Percentiles rank a stretch among this genome's conserved stretches.
phyloP scores from a whole-genome alignment of 2,797 vertebrate species.

The Mallotus villosus region DNA sequence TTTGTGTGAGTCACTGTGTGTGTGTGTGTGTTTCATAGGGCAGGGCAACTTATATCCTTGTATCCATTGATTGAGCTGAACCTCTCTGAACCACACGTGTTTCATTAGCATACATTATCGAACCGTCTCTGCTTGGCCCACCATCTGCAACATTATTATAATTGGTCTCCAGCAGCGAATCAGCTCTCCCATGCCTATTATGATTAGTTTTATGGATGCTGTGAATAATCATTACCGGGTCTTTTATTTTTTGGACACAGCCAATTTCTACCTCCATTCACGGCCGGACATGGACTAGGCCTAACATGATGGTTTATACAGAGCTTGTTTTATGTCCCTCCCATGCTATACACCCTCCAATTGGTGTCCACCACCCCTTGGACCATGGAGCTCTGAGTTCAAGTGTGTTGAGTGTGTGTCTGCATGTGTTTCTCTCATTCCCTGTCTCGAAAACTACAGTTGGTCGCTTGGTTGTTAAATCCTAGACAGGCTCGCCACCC shows the following conservation, averaged over 20 bases:
- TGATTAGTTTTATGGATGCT: constrained; percentile 46
- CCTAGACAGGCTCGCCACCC: background rate
- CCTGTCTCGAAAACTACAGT: background rate
- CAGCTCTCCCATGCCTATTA: constrained; percentile 16
- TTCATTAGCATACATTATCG: constrained; percentile 25
- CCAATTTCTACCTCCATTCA: constrained; percentile 14
- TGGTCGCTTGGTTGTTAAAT: background rate
- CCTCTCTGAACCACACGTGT: constrained; percentile 20
- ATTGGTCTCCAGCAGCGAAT: constrained; percentile 15
- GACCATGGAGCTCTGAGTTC: background rate
- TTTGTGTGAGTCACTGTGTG: constrained; percentile 2
- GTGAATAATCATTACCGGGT: constrained; percentile 29
- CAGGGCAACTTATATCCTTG: constrained; percentile 6
- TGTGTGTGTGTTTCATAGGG: background rate
- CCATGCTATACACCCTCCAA: constrained; percentile 4
- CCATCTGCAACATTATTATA: background rate
- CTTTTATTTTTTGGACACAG: background rate
- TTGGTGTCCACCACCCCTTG: constrained; percentile 16
- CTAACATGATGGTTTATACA: constrained; percentile 11
- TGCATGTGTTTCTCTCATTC: background rate
- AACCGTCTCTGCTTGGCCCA: constrained; percentile 13
- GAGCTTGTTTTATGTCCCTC: constrained; percentile 15
- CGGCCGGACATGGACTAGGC: constrained; percentile 15
- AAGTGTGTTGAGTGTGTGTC: background rate
- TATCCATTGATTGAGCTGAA: constrained; percentile 32